A percentile compares a stretch with the other conserved stretches of the same genome.
These are phyloP conservation scores for Ecliptopera silaceata DNA, from an alignment of 2,888 invertebrate species.

Conservation along the genomic window DNA sequence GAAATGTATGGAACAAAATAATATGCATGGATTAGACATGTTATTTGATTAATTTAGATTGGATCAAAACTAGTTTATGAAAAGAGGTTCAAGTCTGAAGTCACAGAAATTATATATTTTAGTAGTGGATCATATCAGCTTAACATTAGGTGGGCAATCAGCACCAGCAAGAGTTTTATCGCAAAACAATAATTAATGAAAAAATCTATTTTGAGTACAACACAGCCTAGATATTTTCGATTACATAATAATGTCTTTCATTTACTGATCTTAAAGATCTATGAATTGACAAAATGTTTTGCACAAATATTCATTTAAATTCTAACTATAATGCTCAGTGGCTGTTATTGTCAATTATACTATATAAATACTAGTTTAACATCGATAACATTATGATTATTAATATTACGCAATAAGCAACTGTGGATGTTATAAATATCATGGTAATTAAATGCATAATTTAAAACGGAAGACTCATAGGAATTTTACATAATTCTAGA, in stretches of 20 bases:
- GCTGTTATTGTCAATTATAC: conserved; percentile 30
- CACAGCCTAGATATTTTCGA: neutral
- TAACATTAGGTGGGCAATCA: too few relatives aligned
- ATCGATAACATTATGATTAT: conserved; percentile 6
- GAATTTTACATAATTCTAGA: conserved; percentile 4
- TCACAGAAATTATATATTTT: too few relatives aligned
- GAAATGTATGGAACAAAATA: too few relatives aligned
- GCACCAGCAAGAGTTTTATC: too few relatives aligned
- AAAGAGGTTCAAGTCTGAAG: too few relatives aligned
- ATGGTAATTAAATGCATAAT: conserved; percentile 21
- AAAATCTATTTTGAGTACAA: neutral
- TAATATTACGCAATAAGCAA: neutral
- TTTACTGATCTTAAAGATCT: conserved; percentile 12
- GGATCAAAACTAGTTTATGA: neutral
- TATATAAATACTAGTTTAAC: conserved; percentile 17
- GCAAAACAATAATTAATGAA: too few relatives aligned
- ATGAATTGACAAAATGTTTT: conserved; percentile 28
- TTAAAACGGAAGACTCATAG: conserved; percentile 17
- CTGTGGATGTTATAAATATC: neutral
- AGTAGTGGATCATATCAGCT: too few relatives aligned
- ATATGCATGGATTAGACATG: too few relatives aligned
- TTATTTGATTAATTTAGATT: too few relatives aligned
- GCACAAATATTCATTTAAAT: conserved; percentile 15
- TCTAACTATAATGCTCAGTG: conserved; percentile 21
- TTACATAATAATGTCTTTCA: conserved; percentile 2